Base-by-base conservation (phyloP, 2,113 vertebrate genomes). In the Grammomys surdaster region DNA sequence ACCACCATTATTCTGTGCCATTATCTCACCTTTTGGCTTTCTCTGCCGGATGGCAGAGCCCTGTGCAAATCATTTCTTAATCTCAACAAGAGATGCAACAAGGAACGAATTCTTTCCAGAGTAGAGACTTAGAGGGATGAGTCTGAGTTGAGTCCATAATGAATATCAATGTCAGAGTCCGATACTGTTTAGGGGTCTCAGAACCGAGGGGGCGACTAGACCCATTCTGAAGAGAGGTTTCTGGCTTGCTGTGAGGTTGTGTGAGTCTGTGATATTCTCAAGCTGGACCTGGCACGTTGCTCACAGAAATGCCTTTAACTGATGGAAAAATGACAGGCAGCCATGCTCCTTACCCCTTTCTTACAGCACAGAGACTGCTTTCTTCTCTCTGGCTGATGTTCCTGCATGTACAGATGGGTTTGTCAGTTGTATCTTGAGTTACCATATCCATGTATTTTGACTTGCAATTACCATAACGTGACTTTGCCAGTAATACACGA, bases 401-500 rank as follows among this genome's bases (percentile, higher is more conserved):
- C 28, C 14, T 51, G 22, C 5, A 7, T 43, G 4, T 16, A 67
- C 1, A 22, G 65, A 73, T 2, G 22, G 5, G 4, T 72, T 88
- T 93, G 4, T 54, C 90, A 75, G 0, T 54, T 69, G 46, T 67
- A 60, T 26, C 56, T 54, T 84, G 67, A 88, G 77, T 88, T 80
- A 3, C 9, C 4, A 0, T 40, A 7, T n/a, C 63, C 87, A 77
- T 94, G 77, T 91, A 17, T 96, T 93, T 95, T 90, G 0, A 2
- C 28, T 70, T 84, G 72, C 91, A 77, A 93, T 95, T 95, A 95
- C 69, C 87, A 31, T 93, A 73, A 11, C 65, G 26, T 40, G n/a
- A 70, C 8, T 84, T 81, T 97, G 89, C 75, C 82, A 65, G 81
- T 85, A 43, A 75, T 93, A 89, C 94, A 96, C 96, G 96, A 89